Base-by-base conservation (phyloP, 2,888 invertebrate genomes). In the Conomelus anceps region DNA sequence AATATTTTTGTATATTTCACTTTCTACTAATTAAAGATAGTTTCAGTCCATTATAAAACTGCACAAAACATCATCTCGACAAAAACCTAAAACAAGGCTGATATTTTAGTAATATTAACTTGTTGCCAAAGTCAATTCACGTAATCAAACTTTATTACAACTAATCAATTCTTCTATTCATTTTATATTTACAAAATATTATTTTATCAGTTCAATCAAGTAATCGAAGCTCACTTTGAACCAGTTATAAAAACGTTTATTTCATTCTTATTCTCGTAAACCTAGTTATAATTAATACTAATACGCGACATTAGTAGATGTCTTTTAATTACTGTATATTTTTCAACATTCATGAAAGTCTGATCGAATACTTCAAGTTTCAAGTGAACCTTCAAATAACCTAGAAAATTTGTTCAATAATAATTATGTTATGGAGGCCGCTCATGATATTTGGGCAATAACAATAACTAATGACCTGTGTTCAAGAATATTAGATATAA, bases 11-110 rank as follows among this genome's bases (percentile, higher is more conserved):
- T 63, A 34, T 34, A 63, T 63, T 63, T 63, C 63, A 63, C 63
- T 63, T 63, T n/a, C 63, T 63, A 63, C 63, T 63, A n/a, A 63
- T 86, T 86, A 86, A 17, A 6, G 29, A 86, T 24, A 26, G 29
- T 86, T 26, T 86, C 86, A 86, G 86, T 86, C 86, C 29, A 86
- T 86, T 86, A 86, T 13, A 86, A 86, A 86, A 86, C 86, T 26
- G 86, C 86, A 86, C 86, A 86, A 24, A 4, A 86, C 24, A 20
- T 22, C 22, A 85, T 26, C 22, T 23, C 22, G 26, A 86, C 86
- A 26, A 86, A 86, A 85, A 85, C 22, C n/a, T 22, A 22, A 85
- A 23, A 85, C 24, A 86, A 86, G 63, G 63, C 63, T 63, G 63
- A 63, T 63, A 63, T 63, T 63, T 63, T 20, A n/a, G 63, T 41